Base-by-base conservation (phyloP, 2,888 invertebrate genomes). In the Dysmachus trigonus region DNA sequence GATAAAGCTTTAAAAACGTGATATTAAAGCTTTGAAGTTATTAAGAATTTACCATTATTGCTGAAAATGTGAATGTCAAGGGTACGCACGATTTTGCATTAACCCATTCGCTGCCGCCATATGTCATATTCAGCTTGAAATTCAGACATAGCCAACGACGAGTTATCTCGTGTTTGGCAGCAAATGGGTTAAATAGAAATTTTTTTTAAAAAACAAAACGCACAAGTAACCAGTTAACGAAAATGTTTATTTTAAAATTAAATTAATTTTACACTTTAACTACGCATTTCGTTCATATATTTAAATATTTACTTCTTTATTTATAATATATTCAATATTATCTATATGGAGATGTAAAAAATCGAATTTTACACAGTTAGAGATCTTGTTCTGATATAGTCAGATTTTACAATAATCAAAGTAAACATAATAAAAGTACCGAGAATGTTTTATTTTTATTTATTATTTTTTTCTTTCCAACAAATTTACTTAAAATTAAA, bases 241-340 rank as follows among this genome's bases (percentile, higher is more conserved):
- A 87, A 87, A 86, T 87, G 18, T 86, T 85, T 87, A 74, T 85
- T 87, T 79, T 79, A 47, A 77, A 85, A 86, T 86, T 71, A 86
- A 86, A 86, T 87, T 87, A 85, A 87, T 84, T 85, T 74, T 86
- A 86, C 86, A 87, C 86, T 87, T 87, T 86, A 87, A 83, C 86
- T 86, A 86, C 86, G 85, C 81, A 84, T 76, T 77, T 87, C 82
- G 41, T 71, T 86, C 79, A 79, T 87, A 73, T 84, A 81, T 62
- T 85, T 85, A 53, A 41, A 74, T 85, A 35, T 47, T 85, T 85
- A 73, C 33, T 82, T 72, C 72, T 83, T 83, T 83, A 83, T 83
- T 72, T 83, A 41, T 83, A 83, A 83, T 83, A 83, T 83, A 72
- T 30, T 72, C 53, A 83, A n/a, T 77, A 62, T 62, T 62, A 74